Base-by-base conservation (phyloP, 2,797 vertebrate species). In the Thunnus albacares region DNA sequence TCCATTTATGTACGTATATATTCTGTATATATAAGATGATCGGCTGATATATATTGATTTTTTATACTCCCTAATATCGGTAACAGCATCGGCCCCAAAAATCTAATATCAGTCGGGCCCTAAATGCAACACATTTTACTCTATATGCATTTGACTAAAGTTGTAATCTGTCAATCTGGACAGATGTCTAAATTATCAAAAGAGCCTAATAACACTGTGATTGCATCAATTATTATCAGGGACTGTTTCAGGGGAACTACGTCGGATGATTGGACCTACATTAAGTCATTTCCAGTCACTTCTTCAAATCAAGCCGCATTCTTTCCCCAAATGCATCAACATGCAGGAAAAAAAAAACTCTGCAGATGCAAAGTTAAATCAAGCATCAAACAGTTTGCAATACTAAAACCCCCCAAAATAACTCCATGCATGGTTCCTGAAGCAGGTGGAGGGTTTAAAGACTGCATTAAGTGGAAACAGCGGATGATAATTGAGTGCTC, bases 391-490 rank as follows among this genome's bases (percentile, higher is more conserved):
- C 11, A 20, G 26, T 63, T 45, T 55, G 47, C 24, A 24, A 24
- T 24, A 49, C 5, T 5, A 30, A 75, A 79, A 59, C 15, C 5
- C 57, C n/a, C 4, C 18, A 65, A 28, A 51, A 17, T 49, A 38
- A 52, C 43, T 6, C 18, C 11, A 18, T 28, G 62, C 24, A 43
- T 6, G 8, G 51, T 9, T 26, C 56, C 53, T 3, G 35, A 26
- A 62, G 55, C 69, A 65, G 49, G 75, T 56, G 65, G 53, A 77
- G 52, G 20, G n/a, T 65, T 80, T 65, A n/a, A 57, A 75, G 22
- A 51, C 53, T 8, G 47, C 66, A 65, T 72, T 84, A 75, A 20
- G 6, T 12, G 14, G 20, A 58, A 59, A 59, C 1, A 9, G 38
- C 14, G 66, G 45, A 28, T 3, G 71, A 83, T 83, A 80, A 30